These are phyloP conservation scores for Columba janthina DNA, from an alignment of 2,113 vertebrate genomes.

Conservation along the genomic window DNA sequence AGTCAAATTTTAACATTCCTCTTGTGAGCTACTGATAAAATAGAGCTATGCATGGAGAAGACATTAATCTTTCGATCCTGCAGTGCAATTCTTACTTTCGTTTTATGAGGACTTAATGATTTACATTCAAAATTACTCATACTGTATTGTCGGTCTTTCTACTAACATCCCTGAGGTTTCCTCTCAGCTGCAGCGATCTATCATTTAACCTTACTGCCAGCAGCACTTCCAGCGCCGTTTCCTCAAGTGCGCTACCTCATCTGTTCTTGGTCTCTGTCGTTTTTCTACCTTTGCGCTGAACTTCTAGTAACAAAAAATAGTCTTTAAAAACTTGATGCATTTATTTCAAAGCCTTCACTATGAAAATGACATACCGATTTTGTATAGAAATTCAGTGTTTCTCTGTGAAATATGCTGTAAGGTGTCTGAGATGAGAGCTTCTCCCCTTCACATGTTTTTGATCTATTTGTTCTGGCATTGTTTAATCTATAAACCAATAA, in stretches of 20 bases:
- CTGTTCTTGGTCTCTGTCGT: not conserved
- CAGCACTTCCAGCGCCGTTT: not conserved
- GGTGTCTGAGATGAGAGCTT: not conserved
- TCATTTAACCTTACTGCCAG: not conserved
- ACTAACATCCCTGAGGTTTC: not conserved
- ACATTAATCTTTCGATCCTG: not conserved
- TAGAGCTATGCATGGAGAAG: not conserved
- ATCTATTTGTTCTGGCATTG: not conserved
- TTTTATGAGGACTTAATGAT: not conserved
- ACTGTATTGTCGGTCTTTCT: not conserved
- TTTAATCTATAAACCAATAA: not conserved
- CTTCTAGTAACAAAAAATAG: not conserved
- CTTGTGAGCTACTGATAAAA: not conserved
- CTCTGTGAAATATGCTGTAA: not conserved
- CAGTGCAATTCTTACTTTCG: not conserved
- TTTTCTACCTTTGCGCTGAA: not conserved
- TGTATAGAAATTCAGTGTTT: not conserved
- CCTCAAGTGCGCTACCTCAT: not conserved
- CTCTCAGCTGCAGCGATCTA: not conserved
- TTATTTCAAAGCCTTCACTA: not conserved
- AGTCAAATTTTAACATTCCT: not conserved
- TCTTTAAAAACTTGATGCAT: not conserved
- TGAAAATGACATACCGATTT: not conserved
- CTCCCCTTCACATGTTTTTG: accelerated
- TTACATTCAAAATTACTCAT: not conserved